Percentiles rank a stretch among this genome's conserved stretches.
These are phyloP conservation scores for Epinotia nisella DNA, from an alignment of 2,888 invertebrate species.

Conservation along the genomic window DNA sequence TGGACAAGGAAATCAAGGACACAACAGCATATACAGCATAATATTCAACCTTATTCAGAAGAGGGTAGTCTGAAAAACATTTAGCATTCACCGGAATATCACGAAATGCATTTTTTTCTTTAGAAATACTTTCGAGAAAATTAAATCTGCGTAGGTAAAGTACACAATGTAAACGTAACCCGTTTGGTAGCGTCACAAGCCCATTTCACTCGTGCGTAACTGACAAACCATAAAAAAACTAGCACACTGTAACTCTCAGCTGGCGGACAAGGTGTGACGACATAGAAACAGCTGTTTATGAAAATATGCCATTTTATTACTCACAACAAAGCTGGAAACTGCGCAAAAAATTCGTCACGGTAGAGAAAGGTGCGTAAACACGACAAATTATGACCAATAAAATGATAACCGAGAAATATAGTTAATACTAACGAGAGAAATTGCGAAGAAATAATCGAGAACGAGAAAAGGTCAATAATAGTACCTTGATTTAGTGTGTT, in stretches of 20 bases:
- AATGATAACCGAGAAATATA: slow-evolving; percentile 16
- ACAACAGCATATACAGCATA: neutral
- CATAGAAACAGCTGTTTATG: slow-evolving; percentile 72
- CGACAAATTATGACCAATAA: neutral
- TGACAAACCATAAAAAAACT: slow-evolving; percentile 44
- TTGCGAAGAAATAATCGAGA: slow-evolving; percentile 62
- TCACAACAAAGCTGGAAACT: slow-evolving; percentile 49
- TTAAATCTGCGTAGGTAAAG: neutral
- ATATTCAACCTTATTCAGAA: neutral
- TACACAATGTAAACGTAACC: slow-evolving; percentile 21
- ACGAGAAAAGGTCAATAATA: slow-evolving; percentile 71
- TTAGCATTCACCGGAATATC: neutral
- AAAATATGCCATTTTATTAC: slow-evolving; percentile 66
- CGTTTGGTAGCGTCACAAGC: slow-evolving; percentile 32
- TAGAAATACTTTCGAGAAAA: neutral
- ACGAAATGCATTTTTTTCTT: neutral
- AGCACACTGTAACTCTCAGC: slow-evolving; percentile 59
- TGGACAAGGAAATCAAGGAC: slow-evolving; percentile 9
- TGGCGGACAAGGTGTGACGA: slow-evolving; percentile 70
- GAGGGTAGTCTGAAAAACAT: neutral
- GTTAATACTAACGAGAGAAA: slow-evolving; percentile 45
- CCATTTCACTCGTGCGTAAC: slow-evolving; percentile 38
- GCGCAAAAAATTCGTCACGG: slow-evolving; percentile 46
- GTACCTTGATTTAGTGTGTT: slow-evolving; percentile 56
- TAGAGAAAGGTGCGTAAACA: slow-evolving; percentile 51